A percentile compares a stretch with the other conserved stretches of the same genome.
These are phyloP conservation scores for Lagria hirta DNA, from an alignment of 2,888 invertebrate genomes.

Conservation along the genomic window DNA sequence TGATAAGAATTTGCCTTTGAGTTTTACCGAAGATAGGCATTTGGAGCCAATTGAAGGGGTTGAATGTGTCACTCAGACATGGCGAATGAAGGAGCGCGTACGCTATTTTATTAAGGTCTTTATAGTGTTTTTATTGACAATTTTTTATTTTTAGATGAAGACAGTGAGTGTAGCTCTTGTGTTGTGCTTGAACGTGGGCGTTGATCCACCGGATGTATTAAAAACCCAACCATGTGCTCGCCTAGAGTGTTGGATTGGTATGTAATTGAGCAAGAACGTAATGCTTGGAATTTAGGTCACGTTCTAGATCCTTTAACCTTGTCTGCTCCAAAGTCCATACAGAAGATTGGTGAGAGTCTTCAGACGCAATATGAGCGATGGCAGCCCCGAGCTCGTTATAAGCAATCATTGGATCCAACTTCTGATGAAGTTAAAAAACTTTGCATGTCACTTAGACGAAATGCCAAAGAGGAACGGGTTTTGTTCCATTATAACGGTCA, in stretches of 20 bases:
- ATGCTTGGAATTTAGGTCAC: conserved; percentile 4
- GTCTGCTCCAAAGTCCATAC: conserved; percentile 89
- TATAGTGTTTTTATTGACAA: too few species aligned
- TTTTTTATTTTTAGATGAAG: conserved; percentile 78
- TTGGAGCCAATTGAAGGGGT: conserved; percentile 70
- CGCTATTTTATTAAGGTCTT: conserved; percentile 18
- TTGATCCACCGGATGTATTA: conserved; percentile 97
- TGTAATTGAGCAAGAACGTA: conserved; percentile 31
- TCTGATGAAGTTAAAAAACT: conserved; percentile 97
- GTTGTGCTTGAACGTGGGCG: conserved; percentile 97
- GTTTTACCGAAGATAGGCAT: conserved; percentile 74
- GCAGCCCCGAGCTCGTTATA: conserved; percentile 97
- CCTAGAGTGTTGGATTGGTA: conserved; percentile 96
- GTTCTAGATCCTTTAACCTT: conserved; percentile 78
- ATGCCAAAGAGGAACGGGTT: conserved; percentile 97
- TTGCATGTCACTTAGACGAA: conserved; percentile 89
- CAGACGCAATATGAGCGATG: conserved; percentile 98
- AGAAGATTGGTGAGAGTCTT: conserved; percentile 85
- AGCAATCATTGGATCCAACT: conserved; percentile 95
- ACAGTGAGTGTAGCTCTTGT: conserved; percentile 98
- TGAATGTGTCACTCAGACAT: conserved; percentile 70
- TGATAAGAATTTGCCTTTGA: conserved; percentile 71
- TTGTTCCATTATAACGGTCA: conserved; percentile 99
- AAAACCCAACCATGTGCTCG: conserved; percentile 97
- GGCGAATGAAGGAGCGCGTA: conserved; percentile 93